phyloP scores from a whole-genome alignment of 1,140 invertebrate genomes.

The Maconellicoccus hirsutus region DNA sequence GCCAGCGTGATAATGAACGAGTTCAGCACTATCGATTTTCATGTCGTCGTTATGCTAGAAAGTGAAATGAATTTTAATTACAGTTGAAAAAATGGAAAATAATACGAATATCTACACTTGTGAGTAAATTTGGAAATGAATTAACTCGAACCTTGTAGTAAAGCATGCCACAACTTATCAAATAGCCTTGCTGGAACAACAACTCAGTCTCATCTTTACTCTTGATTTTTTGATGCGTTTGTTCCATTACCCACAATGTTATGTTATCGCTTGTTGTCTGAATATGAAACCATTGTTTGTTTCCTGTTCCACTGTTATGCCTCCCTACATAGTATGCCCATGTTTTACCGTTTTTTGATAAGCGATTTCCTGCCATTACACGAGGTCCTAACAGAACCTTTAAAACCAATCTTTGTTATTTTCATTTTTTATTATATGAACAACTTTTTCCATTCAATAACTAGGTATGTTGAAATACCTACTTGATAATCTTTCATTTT shows the following conservation, averaged over 20 bases:
- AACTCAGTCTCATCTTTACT: slow-evolving; percentile 54
- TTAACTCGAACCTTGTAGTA: slow-evolving; percentile 49
- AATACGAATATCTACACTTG: background rate
- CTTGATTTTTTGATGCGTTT: slow-evolving; percentile 56
- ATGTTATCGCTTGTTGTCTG: slow-evolving; percentile 42
- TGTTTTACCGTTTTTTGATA: slow-evolving; percentile 53
- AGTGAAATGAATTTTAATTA: slow-evolving; percentile 23
- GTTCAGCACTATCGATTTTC: background rate
- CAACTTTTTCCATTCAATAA: no score
- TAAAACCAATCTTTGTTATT: slow-evolving; percentile 22
- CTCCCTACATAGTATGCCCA: slow-evolving; percentile 54
- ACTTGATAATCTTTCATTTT: slow-evolving; percentile 38
- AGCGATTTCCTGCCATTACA: slow-evolving; percentile 72
- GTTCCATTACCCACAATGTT: slow-evolving; percentile 64
- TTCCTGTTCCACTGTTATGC: slow-evolving; percentile 71
- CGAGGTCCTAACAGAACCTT: slow-evolving; percentile 65
- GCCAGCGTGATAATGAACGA: background rate
- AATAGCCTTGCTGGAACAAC: slow-evolving; percentile 53
- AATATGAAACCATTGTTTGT: slow-evolving; percentile 79
- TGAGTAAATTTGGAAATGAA: no score
- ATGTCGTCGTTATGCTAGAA: background rate
- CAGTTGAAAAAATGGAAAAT: background rate
- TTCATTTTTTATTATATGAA: background rate
- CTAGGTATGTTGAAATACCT: background rate
- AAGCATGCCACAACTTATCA: slow-evolving; percentile 69